Percentiles rank a stretch among this genome's conserved stretches.
Evolutionary conservation across 2,888 invertebrate species (phyloP).

Genomic region (Dynastes maya): DNA sequence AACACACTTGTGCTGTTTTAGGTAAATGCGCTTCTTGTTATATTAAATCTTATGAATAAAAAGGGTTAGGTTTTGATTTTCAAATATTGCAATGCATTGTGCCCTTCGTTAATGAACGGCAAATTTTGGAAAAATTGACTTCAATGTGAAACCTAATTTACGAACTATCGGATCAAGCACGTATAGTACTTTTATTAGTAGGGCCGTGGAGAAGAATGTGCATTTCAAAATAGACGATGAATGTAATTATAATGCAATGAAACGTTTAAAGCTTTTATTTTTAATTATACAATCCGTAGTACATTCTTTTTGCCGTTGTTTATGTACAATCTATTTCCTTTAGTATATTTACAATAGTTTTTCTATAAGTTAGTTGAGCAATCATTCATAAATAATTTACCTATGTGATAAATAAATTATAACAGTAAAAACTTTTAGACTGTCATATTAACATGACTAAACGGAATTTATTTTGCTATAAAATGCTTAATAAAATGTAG

Average conservation of each 20-base stretch:
- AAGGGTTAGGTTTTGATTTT: too few species aligned
- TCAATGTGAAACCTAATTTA: too few species aligned
- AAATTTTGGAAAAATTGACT: too few species aligned
- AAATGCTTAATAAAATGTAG: constrained; percentile 43
- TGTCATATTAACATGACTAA: constrained; percentile 34
- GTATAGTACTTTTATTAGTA: too few species aligned
- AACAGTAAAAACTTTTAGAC: constrained; percentile 41
- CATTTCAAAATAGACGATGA: too few species aligned
- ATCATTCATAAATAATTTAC: constrained; percentile 43
- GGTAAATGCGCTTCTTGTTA: too few species aligned
- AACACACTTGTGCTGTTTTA: too few species aligned
- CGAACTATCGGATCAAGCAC: too few species aligned
- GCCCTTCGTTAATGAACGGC: too few species aligned
- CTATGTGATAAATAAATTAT: constrained; percentile 41
- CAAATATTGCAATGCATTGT: too few species aligned
- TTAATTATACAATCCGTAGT: constrained; percentile 28
- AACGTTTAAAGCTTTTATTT: constrained; percentile 32
- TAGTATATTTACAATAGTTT: constrained; percentile 36
- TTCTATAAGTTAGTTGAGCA: constrained; percentile 43
- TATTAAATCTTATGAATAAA: too few species aligned
- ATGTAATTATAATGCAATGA: neutral
- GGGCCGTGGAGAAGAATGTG: too few species aligned
- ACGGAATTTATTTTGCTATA: constrained; percentile 30
- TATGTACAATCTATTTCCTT: constrained; percentile 31
- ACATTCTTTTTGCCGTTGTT: constrained; percentile 2